These are phyloP conservation scores for Ferdinandea cuprea DNA, from an alignment of 2,888 invertebrate species.

Conservation along the genomic window DNA sequence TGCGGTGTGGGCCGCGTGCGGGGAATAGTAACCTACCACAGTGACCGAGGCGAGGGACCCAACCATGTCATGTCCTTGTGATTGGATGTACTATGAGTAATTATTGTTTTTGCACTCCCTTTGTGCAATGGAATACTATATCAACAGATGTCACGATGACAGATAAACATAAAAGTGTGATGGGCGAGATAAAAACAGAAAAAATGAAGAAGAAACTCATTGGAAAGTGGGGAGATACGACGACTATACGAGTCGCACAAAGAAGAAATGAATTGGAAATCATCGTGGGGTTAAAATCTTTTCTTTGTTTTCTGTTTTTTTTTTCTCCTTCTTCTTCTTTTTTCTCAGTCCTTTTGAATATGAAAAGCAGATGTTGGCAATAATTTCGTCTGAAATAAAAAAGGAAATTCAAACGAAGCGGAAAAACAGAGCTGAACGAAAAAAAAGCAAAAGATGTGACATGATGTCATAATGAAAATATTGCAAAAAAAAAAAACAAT, in stretches of 20 bases:
- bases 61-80: slow-evolving; percentile 37
- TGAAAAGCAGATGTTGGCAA: slow-evolving; percentile 50
- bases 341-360: slow-evolving; percentile 25
- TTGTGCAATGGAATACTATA: slow-evolving; percentile 49
- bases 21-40: not conserved
- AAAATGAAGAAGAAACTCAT: slow-evolving; percentile 14
- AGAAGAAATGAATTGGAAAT: slow-evolving; percentile 41
- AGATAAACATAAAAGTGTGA: slow-evolving; percentile 31
- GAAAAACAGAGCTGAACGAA: slow-evolving; percentile 18
- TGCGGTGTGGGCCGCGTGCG: not conserved
- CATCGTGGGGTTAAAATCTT: slow-evolving; percentile 37
- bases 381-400: slow-evolving; percentile 24
- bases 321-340: slow-evolving; percentile 9
- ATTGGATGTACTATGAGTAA: slow-evolving; percentile 56
- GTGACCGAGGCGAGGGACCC: slow-evolving; percentile 9
- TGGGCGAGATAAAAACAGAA: not conserved
- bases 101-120: slow-evolving; percentile 45
- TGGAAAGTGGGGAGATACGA: slow-evolving; percentile 22
- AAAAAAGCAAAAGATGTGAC: slow-evolving; percentile 21
- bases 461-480: slow-evolving; percentile 40
- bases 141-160: slow-evolving; percentile 69
- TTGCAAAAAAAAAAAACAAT: not conserved
- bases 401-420: slow-evolving; percentile 20
- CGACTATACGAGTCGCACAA: too few relatives aligned
- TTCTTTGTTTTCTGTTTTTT: slow-evolving; percentile 16